A percentile compares a stretch with the other conserved stretches of the same genome.
Conservation (phyloP, 2,113 vertebrate species). For the Caretta caretta region DNA sequence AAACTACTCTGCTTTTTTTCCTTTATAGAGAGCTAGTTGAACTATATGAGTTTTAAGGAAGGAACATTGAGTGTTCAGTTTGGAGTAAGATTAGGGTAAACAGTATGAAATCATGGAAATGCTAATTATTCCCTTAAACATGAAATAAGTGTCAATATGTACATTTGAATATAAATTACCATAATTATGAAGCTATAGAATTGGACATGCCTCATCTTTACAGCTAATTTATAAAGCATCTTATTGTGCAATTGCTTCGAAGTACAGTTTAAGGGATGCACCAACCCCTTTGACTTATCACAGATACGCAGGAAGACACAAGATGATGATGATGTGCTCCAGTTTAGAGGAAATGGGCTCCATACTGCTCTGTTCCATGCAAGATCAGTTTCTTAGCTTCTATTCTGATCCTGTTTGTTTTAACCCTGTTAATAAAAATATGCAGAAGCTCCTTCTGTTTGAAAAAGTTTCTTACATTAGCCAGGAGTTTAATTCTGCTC, state of each 20-base stretch:
- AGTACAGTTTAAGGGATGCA: neutral
- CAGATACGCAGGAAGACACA: neutral
- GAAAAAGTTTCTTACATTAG: neutral
- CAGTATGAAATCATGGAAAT: neutral
- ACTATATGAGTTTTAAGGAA: neutral
- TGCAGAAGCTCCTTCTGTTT: neutral
- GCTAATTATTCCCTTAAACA: neutral
- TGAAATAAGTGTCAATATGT: neutral
- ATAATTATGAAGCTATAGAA: neutral
- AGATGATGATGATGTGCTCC: neutral
- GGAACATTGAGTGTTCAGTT: neutral
- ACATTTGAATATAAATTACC: neutral
- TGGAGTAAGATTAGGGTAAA: neutral
- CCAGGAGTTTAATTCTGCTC: neutral
- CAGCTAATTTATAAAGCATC: neutral
- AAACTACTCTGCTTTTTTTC: neutral
- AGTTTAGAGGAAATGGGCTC: neutral
- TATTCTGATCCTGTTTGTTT: neutral
- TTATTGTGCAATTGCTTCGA: neutral
- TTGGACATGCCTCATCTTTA: neutral
- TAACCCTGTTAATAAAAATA: neutral
- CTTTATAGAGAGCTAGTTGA: neutral
- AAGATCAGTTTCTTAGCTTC: neutral
- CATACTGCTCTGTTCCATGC: neutral
- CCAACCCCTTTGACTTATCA: neutral